Conservation (phyloP, 2,888 invertebrate genomes). For the Pasiphila rectangulata region DNA sequence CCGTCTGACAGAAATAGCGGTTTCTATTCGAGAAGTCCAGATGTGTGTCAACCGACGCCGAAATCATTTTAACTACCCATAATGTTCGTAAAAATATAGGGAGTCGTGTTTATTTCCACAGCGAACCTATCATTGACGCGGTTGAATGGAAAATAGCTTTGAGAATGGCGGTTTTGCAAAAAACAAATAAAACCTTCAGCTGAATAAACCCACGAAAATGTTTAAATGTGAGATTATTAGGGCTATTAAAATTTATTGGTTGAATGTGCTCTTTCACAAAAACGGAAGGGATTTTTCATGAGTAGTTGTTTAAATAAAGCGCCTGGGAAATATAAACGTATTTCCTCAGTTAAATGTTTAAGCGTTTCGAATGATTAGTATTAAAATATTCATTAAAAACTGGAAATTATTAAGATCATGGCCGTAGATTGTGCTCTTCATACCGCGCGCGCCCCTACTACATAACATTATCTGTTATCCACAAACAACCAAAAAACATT, state of each 20-base stretch:
- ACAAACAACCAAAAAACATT: slow-evolving; percentile 18
- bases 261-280: background rate
- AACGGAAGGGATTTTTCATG: background rate
- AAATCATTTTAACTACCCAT: slow-evolving; percentile 57
- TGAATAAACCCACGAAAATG: slow-evolving; percentile 3
- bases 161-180: slow-evolving; percentile 8
- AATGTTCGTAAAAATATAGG: slow-evolving; percentile 48
- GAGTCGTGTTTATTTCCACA: slow-evolving; percentile 28
- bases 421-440: slow-evolving; percentile 12
- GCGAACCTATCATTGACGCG: slow-evolving; percentile 7
- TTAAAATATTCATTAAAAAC: slow-evolving; percentile 16
- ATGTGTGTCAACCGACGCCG: slow-evolving; percentile 70
- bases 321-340: no score
- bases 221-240: background rate
- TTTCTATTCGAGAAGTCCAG: slow-evolving; percentile 60
- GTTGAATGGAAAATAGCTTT: slow-evolving; percentile 14
- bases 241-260: slow-evolving; percentile 1
- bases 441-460: slow-evolving; percentile 14
- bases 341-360: slow-evolving; percentile 7
- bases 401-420: slow-evolving; percentile 17
- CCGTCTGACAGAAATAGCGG: slow-evolving; percentile 64
- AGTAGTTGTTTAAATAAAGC: no score
- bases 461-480: slow-evolving; percentile 19
- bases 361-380: slow-evolving; percentile 8
- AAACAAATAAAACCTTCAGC: slow-evolving; percentile 18